Base-by-base conservation (phyloP, 2,113 vertebrate genomes). In the Charadrius vociferus region DNA sequence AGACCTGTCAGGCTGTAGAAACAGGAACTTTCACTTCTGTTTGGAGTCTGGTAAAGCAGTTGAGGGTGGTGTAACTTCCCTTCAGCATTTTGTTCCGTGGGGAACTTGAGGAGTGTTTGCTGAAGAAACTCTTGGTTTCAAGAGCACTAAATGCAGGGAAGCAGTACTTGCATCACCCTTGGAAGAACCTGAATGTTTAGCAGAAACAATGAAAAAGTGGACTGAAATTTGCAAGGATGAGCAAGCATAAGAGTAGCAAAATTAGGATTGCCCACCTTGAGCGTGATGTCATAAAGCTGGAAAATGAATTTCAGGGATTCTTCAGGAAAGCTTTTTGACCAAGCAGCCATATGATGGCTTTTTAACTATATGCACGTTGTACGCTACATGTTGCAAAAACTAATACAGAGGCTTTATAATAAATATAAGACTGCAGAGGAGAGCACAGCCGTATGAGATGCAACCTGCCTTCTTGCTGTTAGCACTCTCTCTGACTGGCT, bases 51-150 rank as follows among this genome's bases (percentile, higher is more conserved):
- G n/a, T 37, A 13, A 62, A 86, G 52, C 63, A 87, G 41, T 5
- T 55, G 55, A 47, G 49, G 59, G 37, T 56, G 65, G 10, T 43
- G 16, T 45, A 27, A 75, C 47, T 92, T 91, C 72, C n/a, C 75
- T 39, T 80, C 53, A 29, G 10, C 0, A 0, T 7, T 49, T 12
- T 70, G 45, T 21, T 29, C 63, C 0, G 0, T 17, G 68, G 45
- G 50, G 66, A 91, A 62, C 66, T 12, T 68, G 47, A 75, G 65
- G 68, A 79, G 43, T 14, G 3, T 14, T 67, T 12, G 1, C 21
- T 68, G 58, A 37, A 71, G 71, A 73, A 24, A 2, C 34, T 73
- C 45, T 62, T n/a, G 50, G n/a, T 75, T 85, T 65, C 50, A 37
- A 5, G 37, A 80, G 49, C 32, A 20, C 5, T 14, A 12, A 14